These are phyloP conservation scores for Stichopus chloronotus DNA, from an alignment of 35 echinoderm and acorn worm genomes.

Conservation along the genomic window DNA sequence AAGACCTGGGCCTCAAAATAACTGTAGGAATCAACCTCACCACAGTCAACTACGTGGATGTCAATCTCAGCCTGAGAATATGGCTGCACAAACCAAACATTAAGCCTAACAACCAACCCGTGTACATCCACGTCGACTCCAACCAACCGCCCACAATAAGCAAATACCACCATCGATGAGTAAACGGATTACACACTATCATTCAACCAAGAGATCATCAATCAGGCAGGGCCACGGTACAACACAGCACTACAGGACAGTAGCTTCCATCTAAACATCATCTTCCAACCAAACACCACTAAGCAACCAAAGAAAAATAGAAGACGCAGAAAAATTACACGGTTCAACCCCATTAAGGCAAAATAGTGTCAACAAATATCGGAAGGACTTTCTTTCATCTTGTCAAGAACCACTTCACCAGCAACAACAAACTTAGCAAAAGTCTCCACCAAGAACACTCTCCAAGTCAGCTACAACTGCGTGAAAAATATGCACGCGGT, in stretches of 20 bases:
- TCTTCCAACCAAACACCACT: not conserved
- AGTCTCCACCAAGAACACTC: not conserved
- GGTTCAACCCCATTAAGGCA: not conserved
- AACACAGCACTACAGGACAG: not conserved
- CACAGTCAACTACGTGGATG: not conserved
- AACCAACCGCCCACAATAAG: not conserved
- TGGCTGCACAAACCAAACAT: not conserved
- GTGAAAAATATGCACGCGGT: not conserved
- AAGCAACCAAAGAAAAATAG: not conserved
- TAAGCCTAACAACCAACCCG: not conserved
- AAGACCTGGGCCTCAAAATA: too few species aligned
- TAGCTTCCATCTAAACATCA: not conserved
- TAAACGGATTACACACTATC: not conserved
- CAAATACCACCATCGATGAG: not conserved
- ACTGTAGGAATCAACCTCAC: not conserved
- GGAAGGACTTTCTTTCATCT: not conserved
- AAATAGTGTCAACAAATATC: conserved; percentile 1
- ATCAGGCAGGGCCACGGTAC: not conserved
- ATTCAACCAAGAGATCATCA: not conserved
- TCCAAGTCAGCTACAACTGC: not conserved
- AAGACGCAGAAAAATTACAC: not conserved
- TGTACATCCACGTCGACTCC: not conserved
- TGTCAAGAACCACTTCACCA: not conserved
- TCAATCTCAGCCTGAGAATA: not conserved
- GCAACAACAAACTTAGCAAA: not conserved